Conservation (phyloP, 37 sponge, comb jelly and placozoan genomes). For the Agelas oroides region DNA sequence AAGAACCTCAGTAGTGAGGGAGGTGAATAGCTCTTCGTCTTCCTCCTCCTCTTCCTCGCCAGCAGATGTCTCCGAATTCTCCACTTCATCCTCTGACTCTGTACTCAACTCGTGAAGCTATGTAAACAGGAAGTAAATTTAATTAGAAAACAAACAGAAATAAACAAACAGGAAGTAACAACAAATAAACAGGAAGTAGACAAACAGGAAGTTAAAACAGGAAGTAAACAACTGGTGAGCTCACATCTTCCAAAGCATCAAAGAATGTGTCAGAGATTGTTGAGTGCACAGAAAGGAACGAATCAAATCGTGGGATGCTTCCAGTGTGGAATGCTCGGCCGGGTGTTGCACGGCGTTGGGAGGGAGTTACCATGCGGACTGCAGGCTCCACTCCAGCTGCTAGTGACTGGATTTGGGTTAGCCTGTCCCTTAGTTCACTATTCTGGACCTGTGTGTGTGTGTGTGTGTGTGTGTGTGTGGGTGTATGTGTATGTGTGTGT, state of each 20-base stretch:
- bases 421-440: constrained; percentile 50
- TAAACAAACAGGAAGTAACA: neutral
- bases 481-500: constrained; percentile 43
- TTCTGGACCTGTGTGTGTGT: constrained; percentile 67
- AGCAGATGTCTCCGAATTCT: constrained; percentile 12
- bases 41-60: constrained; percentile 46
- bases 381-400: constrained; percentile 31
- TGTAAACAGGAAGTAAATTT: neutral
- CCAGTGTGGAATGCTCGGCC: neutral
- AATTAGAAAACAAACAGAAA: neutral
- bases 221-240: neutral
- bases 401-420: constrained; percentile 59
- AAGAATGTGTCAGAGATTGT: constrained; percentile 71
- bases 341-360: neutral
- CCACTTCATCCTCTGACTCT: constrained; percentile 16
- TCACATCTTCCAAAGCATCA: constrained; percentile 79
- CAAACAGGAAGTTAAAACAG: neutral
- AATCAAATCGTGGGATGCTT: constrained; percentile 54
- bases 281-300: constrained; percentile 71
- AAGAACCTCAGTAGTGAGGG: constrained; percentile 35
- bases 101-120: constrained; percentile 26
- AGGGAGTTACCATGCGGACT: neutral
- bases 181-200: neutral
- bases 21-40: constrained; percentile 35
- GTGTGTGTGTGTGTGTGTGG: neutral